Percentiles rank a stretch among this genome's conserved stretches.
Evolutionary conservation across 2,113 vertebrate genomes (phyloP).

Genomic region (Eretmochelys imbricata): DNA sequence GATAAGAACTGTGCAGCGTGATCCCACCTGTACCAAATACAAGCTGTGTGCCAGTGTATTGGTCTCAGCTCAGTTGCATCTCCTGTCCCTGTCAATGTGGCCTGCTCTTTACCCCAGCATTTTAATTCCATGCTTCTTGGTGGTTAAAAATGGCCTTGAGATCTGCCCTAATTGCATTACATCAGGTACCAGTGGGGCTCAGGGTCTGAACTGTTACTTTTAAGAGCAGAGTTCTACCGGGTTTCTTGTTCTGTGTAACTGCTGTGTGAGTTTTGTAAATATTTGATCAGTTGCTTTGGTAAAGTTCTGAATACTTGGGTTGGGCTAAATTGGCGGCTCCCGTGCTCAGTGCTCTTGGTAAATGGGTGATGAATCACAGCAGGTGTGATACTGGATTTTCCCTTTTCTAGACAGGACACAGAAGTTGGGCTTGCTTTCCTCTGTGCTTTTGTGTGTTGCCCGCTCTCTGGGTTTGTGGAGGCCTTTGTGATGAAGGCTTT

Average conservation of each 20-base stretch:
- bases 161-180: neutral
- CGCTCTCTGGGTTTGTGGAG: neutral
- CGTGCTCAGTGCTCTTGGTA: neutral
- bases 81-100: fast-evolving
- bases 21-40: neutral
- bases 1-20: neutral
- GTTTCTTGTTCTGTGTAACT: neutral
- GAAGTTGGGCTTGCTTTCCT: neutral
- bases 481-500: neutral
- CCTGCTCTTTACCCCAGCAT: neutral
- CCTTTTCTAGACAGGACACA: neutral
- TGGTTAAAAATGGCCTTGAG: neutral
- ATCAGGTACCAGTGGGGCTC: neutral
- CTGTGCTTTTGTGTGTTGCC: neutral
- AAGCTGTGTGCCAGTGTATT: neutral
- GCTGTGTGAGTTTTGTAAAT: neutral
- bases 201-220: neutral
- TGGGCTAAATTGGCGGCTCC: neutral
- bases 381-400: neutral
- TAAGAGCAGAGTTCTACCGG: neutral
- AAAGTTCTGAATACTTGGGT: neutral
- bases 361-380: neutral
- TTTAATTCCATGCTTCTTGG: neutral
- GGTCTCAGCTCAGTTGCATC: neutral
- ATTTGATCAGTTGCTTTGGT: neutral